Evolutionary conservation across 2,797 vertebrate species (phyloP).

Genomic region (Chloroceryle amazona): DNA sequence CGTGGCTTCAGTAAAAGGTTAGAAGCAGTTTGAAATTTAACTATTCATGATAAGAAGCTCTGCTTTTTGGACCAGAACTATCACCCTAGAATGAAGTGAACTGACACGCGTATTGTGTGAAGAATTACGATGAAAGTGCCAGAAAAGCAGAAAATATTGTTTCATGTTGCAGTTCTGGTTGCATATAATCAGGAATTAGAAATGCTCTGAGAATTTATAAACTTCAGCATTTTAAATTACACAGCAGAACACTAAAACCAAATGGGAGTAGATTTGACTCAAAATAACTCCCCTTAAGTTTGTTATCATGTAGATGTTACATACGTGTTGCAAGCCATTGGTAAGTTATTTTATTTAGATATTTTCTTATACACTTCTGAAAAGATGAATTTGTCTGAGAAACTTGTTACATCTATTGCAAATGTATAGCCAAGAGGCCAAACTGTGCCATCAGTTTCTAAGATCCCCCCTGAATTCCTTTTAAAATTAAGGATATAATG

Average conservation of each 20-base stretch:
- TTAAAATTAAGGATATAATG: neutral
- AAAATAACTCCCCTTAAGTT: neutral
- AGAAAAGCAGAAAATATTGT: slow-evolving; percentile 22
- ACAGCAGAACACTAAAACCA: neutral
- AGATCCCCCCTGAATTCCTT: neutral
- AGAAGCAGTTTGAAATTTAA: slow-evolving; percentile 12
- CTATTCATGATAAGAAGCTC: slow-evolving; percentile 7
- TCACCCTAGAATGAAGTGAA: neutral
- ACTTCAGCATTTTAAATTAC: neutral
- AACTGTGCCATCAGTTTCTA: neutral
- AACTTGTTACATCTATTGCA: neutral
- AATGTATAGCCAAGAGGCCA: neutral
- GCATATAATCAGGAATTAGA: slow-evolving; percentile 9
- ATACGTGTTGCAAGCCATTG: neutral
- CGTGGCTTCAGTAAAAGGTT: slow-evolving; percentile 23
- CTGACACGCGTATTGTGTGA: neutral
- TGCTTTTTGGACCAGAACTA: slow-evolving; percentile 22
- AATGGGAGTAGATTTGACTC: neutral
- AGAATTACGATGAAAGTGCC: neutral
- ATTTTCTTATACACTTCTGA: neutral
- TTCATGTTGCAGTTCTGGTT: slow-evolving; percentile 27
- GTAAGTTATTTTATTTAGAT: neutral
- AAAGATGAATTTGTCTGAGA: slow-evolving; percentile 11
- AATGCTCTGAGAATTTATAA: slow-evolving; percentile 24
- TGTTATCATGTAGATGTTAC: neutral